These are phyloP conservation scores for Cynopterus sphinx DNA, from an alignment of 2,797 vertebrate species.

Conservation along the genomic window DNA sequence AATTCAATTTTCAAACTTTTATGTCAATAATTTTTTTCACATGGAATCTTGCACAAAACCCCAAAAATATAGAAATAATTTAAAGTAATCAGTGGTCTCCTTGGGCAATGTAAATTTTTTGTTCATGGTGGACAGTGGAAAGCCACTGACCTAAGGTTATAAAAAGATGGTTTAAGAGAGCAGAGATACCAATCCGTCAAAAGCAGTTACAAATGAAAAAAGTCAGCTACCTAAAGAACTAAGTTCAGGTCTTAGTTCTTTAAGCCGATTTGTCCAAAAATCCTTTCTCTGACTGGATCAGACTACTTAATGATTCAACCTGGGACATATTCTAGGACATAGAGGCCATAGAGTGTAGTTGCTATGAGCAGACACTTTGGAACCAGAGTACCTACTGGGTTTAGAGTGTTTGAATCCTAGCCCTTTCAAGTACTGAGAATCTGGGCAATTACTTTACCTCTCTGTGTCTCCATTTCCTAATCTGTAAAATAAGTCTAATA, in stretches of 20 bases:
- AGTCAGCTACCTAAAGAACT: not conserved
- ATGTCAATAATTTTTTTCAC: not conserved
- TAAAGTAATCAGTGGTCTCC: not conserved
- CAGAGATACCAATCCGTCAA: not conserved
- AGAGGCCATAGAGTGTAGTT: no score
- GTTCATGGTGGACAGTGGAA: not conserved
- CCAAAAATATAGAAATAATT: not conserved
- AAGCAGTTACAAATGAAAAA: not conserved
- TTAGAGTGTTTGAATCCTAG: not conserved
- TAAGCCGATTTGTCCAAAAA: not conserved
- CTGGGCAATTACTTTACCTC: not conserved
- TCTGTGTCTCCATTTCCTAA: not conserved
- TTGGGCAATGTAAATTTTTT: not conserved
- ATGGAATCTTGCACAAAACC: not conserved
- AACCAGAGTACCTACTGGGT: fast-evolving
- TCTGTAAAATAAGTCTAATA: not conserved
- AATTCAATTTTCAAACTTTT: not conserved
- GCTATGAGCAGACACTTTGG: not conserved
- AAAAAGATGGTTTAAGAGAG: not conserved
- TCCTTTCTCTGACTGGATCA: not conserved
- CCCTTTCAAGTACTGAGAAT: not conserved
- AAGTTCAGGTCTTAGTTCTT: no score
- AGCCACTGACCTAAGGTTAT: not conserved
- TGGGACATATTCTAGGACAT: not conserved
- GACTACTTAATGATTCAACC: not conserved